Conservation (phyloP, 2,797 vertebrate genomes). For the Hypotaenidia philippensis region DNA sequence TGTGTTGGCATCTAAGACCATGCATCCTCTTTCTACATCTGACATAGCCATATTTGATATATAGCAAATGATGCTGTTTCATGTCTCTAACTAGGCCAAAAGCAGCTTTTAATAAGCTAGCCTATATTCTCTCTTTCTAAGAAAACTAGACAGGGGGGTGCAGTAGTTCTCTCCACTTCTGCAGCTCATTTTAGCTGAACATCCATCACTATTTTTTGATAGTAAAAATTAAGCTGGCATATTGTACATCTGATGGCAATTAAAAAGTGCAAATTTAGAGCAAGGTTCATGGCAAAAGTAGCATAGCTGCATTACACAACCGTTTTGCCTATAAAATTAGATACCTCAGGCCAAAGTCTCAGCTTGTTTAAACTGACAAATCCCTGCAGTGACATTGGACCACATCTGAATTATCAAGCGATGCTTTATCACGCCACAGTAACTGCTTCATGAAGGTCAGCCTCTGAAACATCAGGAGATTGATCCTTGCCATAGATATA, state of each 20-base stretch:
- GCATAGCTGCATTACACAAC: background rate
- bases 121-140: background rate
- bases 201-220: background rate
- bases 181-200: background rate
- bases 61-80: background rate
- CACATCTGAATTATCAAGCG: background rate
- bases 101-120: background rate
- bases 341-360: background rate
- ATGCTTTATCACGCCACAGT: background rate
- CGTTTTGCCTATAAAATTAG: background rate
- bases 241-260: background rate
- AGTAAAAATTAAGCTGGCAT: background rate
- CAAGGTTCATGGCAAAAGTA: background rate
- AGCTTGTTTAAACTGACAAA: background rate
- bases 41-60: background rate
- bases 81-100: background rate
- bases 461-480: background rate
- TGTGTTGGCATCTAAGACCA: background rate
- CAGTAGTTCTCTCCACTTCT: background rate
- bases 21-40: background rate
- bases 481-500: background rate
- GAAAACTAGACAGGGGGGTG: background rate
- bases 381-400: background rate
- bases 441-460: background rate
- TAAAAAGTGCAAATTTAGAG: background rate